Conservation (phyloP, 2,113 vertebrate species). For the Menidia beryllina region DNA sequence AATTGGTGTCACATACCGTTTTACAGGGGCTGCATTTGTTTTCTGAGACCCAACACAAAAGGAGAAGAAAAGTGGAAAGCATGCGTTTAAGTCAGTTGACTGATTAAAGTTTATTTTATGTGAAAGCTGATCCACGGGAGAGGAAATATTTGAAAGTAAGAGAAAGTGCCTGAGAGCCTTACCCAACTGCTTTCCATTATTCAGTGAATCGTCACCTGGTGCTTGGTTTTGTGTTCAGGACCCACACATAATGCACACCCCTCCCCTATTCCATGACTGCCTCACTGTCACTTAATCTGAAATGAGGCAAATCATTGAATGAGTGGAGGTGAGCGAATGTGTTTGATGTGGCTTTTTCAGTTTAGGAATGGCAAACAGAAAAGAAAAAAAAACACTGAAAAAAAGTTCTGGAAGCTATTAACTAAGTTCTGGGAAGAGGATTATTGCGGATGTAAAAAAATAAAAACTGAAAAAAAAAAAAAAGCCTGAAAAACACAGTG, state of each 20-base stretch:
- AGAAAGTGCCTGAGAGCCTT: no score
- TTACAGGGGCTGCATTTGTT: no score
- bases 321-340: background rate
- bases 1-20: no score
- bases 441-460: background rate
- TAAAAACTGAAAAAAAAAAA: background rate
- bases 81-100: background rate
- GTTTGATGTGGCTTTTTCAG: background rate
- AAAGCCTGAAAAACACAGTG: background rate
- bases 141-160: background rate
- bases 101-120: background rate
- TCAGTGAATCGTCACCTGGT: background rate
- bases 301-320: background rate
- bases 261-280: background rate
- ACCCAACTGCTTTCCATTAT: background rate
- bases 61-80: background rate
- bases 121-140: background rate
- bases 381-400: background rate
- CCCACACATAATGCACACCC: background rate
- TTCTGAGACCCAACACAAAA: no score
- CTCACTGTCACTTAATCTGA: background rate
- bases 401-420: background rate
- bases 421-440: background rate
- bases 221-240: background rate
- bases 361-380: background rate